Base-by-base conservation (phyloP, 2,113 vertebrate species). In the Odontesthes bonariensis region DNA sequence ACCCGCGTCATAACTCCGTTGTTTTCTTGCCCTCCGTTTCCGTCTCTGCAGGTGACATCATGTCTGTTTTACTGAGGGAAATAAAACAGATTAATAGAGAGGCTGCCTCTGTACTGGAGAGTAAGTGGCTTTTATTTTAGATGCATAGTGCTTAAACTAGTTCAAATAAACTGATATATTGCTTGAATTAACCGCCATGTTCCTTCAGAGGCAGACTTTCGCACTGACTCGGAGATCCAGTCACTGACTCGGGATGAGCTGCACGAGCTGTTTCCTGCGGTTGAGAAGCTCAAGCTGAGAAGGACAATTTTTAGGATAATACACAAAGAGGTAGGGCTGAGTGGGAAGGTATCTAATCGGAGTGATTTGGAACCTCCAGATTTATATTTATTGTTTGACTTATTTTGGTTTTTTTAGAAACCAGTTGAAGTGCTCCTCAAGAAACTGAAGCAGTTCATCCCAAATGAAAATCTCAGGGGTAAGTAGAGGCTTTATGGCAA, bases 161-260 rank as follows among this genome's bases (percentile, higher is more conserved):
- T 27, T n/a, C 27, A 27, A 27, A 27, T 3, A 27, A 27, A 27
- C 27, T 27, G 27, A 27, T 27, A 27, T 1, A 14, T 42, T 12
- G 13, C 13, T 33, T 6, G 6, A 16, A 6, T 7, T 32, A 20
- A 33, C 3, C 1, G 3, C 10, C 5, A 9, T 70, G 0, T 0
- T 19, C 8, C 42, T 44, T 53, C 61, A 88, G 88, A 0, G 0
- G 65, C 0, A 6, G 10, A 0, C 0, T 16, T 77, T 0, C 0
- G 0, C 27, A 69, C 16, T 0, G 79, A 88, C 61, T 3, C 14
- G 0, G 73, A 74, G 0, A 61, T 90, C 33, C 56, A 2, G 56
- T 13, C 0, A 1, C 66, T 91, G 61, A 66, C 57, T 33, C 46
- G 20, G 55, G 10, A 59, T 0, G 85, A 87, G 0, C 69, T 89